These are phyloP conservation scores for Torymus auratus DNA, from an alignment of 2,888 invertebrate species.

Conservation along the genomic window DNA sequence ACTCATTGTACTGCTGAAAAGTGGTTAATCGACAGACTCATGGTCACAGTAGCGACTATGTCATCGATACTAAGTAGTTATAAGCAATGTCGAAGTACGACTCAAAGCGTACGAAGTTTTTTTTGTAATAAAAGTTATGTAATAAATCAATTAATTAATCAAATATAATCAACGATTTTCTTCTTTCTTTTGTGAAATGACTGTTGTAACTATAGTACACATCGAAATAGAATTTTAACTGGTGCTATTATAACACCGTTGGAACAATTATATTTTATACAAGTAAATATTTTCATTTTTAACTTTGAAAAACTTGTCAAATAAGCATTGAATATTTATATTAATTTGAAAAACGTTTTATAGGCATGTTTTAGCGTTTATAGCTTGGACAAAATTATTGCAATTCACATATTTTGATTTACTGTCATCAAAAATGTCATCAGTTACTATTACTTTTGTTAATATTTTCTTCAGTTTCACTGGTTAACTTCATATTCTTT, in stretches of 20 bases:
- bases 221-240: slow-evolving; percentile 40
- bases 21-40: slow-evolving; percentile 46
- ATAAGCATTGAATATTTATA: slow-evolving; percentile 25
- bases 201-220: slow-evolving; percentile 19
- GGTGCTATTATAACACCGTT: slow-evolving; percentile 21
- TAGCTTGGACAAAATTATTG: slow-evolving; percentile 50
- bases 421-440: slow-evolving; percentile 22
- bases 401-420: slow-evolving; percentile 48
- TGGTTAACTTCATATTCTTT: slow-evolving; percentile 21
- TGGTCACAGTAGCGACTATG: slow-evolving; percentile 28
- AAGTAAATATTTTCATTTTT: slow-evolving; percentile 39
- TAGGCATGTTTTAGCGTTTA: slow-evolving; percentile 38
- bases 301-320: slow-evolving; percentile 34
- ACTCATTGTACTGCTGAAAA: slow-evolving; percentile 50
- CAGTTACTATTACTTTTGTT: too few relatives aligned
- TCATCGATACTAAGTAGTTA: slow-evolving; percentile 50
- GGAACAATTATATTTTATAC: slow-evolving; percentile 37
- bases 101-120: slow-evolving; percentile 36
- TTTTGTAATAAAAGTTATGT: slow-evolving; percentile 49
- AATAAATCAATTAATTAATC: slow-evolving; percentile 48
- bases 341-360: slow-evolving; percentile 40
- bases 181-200: slow-evolving; percentile 18
- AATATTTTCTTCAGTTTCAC: slow-evolving; percentile 6
- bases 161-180: slow-evolving; percentile 32
- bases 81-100: slow-evolving; percentile 50